Conservation (phyloP, 2,888 invertebrate species). For the Eupsilia transversa region DNA sequence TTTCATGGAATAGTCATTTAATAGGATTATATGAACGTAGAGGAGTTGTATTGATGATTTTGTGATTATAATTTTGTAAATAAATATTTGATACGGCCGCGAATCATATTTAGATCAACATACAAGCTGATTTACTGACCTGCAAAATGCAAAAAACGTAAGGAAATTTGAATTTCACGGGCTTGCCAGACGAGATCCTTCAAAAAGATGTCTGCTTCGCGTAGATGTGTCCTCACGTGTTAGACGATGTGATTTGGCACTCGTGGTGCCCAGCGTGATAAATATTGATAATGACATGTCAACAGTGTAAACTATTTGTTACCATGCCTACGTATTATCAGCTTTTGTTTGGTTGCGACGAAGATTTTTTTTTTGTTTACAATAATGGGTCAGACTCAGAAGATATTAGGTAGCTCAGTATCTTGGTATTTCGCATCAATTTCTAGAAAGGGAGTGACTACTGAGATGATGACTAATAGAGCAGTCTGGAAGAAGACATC, state of each 20-base stretch:
- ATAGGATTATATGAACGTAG: too few relatives aligned
- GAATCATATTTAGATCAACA: too few relatives aligned
- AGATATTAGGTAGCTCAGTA: neutral
- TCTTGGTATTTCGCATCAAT: neutral
- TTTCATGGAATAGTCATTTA: too few relatives aligned
- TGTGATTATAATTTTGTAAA: too few relatives aligned
- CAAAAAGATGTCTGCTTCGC: too few relatives aligned
- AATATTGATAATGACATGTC: slow-evolving; percentile 16
- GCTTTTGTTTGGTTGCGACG: slow-evolving; percentile 4
- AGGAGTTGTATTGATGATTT: too few relatives aligned
- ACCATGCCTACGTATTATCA: slow-evolving; percentile 20
- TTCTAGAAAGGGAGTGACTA: neutral
- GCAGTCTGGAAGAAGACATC: neutral
- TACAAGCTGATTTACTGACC: too few relatives aligned
- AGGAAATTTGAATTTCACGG: too few relatives aligned
- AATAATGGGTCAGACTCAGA: slow-evolving; percentile 11
- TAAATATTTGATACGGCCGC: too few relatives aligned
- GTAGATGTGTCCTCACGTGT: slow-evolving; percentile 20
- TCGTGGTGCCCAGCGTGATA: slow-evolving; percentile 18
- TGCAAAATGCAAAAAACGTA: too few relatives aligned
- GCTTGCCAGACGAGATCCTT: too few relatives aligned
- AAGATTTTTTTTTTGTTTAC: slow-evolving; percentile 17
- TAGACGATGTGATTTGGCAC: slow-evolving; percentile 18
- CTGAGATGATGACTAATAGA: neutral
- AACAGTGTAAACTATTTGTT: slow-evolving; percentile 31